Evolutionary conservation across 2,888 invertebrate genomes (phyloP).

Genomic region (Dendrolimus pini): DNA sequence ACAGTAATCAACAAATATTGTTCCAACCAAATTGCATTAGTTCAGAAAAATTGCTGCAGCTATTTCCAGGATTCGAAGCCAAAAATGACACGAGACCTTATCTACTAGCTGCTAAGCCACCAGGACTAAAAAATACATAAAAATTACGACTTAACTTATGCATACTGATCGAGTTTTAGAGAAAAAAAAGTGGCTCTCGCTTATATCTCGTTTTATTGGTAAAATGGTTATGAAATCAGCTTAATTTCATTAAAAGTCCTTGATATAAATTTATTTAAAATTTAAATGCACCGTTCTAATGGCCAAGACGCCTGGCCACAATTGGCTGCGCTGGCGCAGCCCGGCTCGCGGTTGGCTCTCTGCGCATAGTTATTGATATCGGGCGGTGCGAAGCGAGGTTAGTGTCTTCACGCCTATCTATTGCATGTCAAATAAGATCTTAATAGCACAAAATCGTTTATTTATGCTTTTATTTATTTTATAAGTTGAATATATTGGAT

Average conservation of each 20-base stretch:
- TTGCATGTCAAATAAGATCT: neutral
- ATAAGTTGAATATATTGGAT: too few relatives aligned
- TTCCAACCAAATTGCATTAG: too few relatives aligned
- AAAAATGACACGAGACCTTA: too few relatives aligned
- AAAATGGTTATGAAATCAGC: neutral
- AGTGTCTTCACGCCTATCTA: neutral
- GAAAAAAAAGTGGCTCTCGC: too few relatives aligned
- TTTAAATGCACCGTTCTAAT: neutral
- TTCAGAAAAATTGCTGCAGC: too few relatives aligned
- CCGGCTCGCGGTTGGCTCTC: neutral
- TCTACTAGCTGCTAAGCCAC: too few relatives aligned
- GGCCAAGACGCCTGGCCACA: neutral
- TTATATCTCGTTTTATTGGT: neutral
- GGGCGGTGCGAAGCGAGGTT: neutral
- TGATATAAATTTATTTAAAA: neutral
- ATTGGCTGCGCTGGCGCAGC: neutral
- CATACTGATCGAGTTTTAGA: too few relatives aligned
- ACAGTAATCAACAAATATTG: too few relatives aligned
- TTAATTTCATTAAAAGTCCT: neutral
- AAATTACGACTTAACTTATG: too few relatives aligned
- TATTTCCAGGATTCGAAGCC: too few relatives aligned
- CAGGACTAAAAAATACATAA: too few relatives aligned
- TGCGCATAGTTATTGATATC: neutral
- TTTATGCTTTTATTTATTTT: too few relatives aligned
- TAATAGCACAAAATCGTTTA: neutral